Conservation (phyloP, 1,140 invertebrate genomes). For the Cydia amplana region DNA sequence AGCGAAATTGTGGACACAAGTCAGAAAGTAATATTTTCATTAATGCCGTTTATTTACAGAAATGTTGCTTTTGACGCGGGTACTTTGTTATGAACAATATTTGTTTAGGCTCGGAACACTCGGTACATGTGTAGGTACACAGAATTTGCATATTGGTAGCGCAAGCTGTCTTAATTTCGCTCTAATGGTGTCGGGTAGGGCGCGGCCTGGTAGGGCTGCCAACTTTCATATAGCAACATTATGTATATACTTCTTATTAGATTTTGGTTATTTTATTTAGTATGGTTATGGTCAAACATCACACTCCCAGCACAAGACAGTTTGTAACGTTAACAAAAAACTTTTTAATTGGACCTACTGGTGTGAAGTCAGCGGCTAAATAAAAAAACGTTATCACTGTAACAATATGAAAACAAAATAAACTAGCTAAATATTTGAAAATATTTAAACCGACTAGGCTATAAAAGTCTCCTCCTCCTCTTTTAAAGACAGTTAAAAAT, state of each 20-base stretch:
- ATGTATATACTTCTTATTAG: not conserved
- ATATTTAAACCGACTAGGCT: no score
- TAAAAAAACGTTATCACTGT: no score
- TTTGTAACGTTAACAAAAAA: no score
- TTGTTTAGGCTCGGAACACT: slow-evolving; percentile 43
- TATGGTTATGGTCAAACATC: no score
- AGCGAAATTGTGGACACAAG: slow-evolving; percentile 25
- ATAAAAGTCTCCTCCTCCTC: no score
- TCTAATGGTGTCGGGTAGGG: slow-evolving; percentile 39
- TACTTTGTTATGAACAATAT: slow-evolving; percentile 43
- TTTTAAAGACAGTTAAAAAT: no score
- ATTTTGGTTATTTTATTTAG: not conserved
- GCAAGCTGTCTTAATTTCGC: slow-evolving; percentile 56
- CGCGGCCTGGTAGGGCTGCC: slow-evolving; percentile 26
- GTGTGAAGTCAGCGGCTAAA: no score
- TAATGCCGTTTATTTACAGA: slow-evolving; percentile 31
- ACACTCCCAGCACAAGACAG: no score
- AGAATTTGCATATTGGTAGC: slow-evolving; percentile 53
- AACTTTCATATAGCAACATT: not conserved
- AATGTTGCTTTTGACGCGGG: slow-evolving; percentile 28
- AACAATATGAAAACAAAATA: no score
- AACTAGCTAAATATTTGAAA: no score
- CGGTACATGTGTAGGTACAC: slow-evolving; percentile 35
- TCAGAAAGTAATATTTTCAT: slow-evolving; percentile 32
- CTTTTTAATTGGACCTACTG: no score